Evolutionary conservation across 2,797 vertebrate species (phyloP).

Genomic region (Etheostoma perlongum): DNA sequence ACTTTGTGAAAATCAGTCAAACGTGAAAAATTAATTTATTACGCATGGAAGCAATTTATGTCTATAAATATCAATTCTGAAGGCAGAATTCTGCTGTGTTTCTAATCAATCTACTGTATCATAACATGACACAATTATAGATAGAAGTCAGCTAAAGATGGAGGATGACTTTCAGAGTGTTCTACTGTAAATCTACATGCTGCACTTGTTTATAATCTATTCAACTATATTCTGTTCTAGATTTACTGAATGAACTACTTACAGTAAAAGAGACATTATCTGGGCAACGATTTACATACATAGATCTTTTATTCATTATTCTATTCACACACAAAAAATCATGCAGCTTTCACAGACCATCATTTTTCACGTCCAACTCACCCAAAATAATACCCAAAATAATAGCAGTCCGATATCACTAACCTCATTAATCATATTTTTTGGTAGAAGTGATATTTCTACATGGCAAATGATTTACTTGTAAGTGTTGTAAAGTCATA

Average conservation of each 20-base stretch:
- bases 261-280: constrained; percentile 9
- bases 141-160: constrained; percentile 7
- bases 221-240: not conserved
- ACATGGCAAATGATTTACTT: too few relatives aligned
- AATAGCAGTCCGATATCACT: too few relatives aligned
- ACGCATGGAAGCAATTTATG: not conserved
- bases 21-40: constrained; percentile 1
- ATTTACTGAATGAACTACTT: constrained; percentile 11
- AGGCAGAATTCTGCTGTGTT: not conserved
- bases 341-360: constrained; percentile 3
- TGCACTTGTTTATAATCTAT: constrained; percentile 3
- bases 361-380: constrained; percentile 2
- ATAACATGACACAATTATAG: constrained; percentile 9
- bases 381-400: too few relatives aligned
- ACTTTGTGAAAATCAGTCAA: constrained; percentile 5
- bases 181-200: not conserved
- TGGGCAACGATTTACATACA: constrained; percentile 13
- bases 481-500: too few relatives aligned
- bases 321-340: constrained; percentile 1
- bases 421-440: too few relatives aligned
- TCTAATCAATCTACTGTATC: not conserved
- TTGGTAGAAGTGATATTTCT: too few relatives aligned
- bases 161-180: not conserved
- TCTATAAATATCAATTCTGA: constrained; percentile 16
- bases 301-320: constrained; percentile 7